Evolutionary conservation across 2,888 invertebrate genomes (phyloP), one percentile per base, ranked within the genome.

Genomic region (Pterostichus niger): DNA sequence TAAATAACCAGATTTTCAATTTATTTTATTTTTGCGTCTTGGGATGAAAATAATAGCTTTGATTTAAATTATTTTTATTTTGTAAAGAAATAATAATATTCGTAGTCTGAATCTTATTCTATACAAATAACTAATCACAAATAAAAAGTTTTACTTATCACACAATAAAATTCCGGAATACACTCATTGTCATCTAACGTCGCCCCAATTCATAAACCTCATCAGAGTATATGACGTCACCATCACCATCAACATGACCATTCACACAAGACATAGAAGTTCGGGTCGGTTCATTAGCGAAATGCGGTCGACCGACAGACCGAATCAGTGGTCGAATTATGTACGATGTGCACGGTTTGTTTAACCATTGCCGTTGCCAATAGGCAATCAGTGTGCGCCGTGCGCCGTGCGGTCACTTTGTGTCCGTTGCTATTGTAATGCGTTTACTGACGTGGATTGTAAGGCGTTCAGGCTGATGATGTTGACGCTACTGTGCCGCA

Each of bases 341-440:
- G 33, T 64, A 31, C 64, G 64, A 64, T 64, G 64, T 64, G 35
- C 64, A 7, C 33, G 64, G 33, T 64, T 64, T 64, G 64, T 64
- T 64, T 64, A 64, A 31, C 64, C 64, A 59, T 59, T 13, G 24
- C 17, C 9, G 59, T 17, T 59, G 31, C 64, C 64, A 68, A 33
- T 68, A 40, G 68, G 40, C 68, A 68, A 68, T 68, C 68, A 68
- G 11, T 44, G 6, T 40, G 6, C 24, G 24, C 24, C 68, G 6
- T 40, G 40, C 7, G 40, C 40, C 9, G 44, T 68, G 68, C 44
- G 68, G 68, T 68, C 68, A 68, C 44, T 35, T 68, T 17, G 56
- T 6, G 56, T 56, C 17, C 56, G 17, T 7, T 11, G 17, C 56
- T 13, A 56, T 56, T 56, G 56, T 56, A 17, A 56, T 56, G 56